phyloP scores from a whole-genome alignment of 2,888 invertebrate genomes.

The Pherbina coryleti region DNA sequence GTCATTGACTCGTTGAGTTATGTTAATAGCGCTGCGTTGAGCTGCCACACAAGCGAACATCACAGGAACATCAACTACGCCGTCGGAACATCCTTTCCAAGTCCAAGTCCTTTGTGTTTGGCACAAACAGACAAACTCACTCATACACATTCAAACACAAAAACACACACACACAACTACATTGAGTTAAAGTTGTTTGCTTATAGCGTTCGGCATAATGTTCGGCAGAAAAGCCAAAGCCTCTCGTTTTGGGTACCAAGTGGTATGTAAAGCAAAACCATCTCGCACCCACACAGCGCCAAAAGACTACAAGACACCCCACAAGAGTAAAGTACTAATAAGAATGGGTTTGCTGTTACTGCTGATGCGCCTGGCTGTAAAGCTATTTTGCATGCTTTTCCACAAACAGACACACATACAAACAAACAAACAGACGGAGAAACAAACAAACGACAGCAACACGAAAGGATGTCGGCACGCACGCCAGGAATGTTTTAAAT shows the following conservation, averaged over 20 bases:
- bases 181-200: neutral
- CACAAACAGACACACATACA: slow-evolving; percentile 6
- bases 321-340: neutral
- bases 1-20: slow-evolving; percentile 67
- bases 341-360: slow-evolving; percentile 50
- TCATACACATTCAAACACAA: slow-evolving; percentile 22
- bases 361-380: slow-evolving; percentile 44
- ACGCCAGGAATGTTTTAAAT: slow-evolving; percentile 48
- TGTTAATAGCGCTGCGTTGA: slow-evolving; percentile 53
- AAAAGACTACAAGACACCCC: neutral
- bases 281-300: slow-evolving; percentile 16
- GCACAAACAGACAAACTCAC: slow-evolving; percentile 28
- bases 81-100: slow-evolving; percentile 28
- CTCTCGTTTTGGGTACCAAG: neutral
- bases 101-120: slow-evolving; percentile 23
- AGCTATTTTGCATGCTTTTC: slow-evolving; percentile 16
- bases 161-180: slow-evolving; percentile 21
- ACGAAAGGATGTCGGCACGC: slow-evolving; percentile 8
- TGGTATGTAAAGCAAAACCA: neutral
- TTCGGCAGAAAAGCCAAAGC: neutral
- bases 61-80: slow-evolving; percentile 19
- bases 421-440: slow-evolving; percentile 21
- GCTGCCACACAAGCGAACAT: slow-evolving; percentile 21
- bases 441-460: slow-evolving; percentile 41
- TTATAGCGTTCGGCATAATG: neutral